Conservation (phyloP, 2,888 invertebrate genomes). For the Corbicula japonica region DNA sequence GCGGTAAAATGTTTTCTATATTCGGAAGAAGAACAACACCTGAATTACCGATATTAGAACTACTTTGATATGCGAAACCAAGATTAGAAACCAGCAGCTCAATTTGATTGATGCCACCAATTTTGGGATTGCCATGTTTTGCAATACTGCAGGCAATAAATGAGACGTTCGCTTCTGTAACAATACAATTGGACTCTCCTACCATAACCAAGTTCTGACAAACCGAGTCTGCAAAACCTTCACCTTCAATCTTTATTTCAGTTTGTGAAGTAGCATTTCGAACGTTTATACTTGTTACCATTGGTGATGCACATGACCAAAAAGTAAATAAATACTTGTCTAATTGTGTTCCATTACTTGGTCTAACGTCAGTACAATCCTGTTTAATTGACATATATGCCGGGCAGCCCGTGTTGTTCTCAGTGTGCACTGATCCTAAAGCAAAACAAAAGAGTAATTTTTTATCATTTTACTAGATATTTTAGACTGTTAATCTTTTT, state of each 20-base stretch:
- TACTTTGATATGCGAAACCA: slow-evolving; percentile 61
- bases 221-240: slow-evolving; percentile 64
- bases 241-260: slow-evolving; percentile 64
- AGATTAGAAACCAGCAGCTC: slow-evolving; percentile 61
- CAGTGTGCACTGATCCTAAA: no score
- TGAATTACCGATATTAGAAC: slow-evolving; percentile 33
- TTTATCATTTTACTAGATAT: no score
- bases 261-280: slow-evolving; percentile 69
- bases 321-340: slow-evolving; percentile 73
- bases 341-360: no score
- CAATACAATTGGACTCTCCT: slow-evolving; percentile 57
- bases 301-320: slow-evolving; percentile 68
- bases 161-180: slow-evolving; percentile 31
- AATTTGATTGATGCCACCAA: slow-evolving; percentile 62
- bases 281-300: slow-evolving; percentile 53
- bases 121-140: slow-evolving; percentile 44
- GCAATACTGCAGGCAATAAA: slow-evolving; percentile 57
- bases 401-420: no score
- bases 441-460: no score
- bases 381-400: no score
- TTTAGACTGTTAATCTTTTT: no score
- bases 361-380: no score
- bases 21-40: slow-evolving; percentile 67
- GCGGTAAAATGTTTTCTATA: slow-evolving; percentile 61
- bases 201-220: slow-evolving; percentile 75